These are phyloP conservation scores for Dicyrtoma fusca DNA, from an alignment of 2,888 invertebrate species.

Conservation along the genomic window DNA sequence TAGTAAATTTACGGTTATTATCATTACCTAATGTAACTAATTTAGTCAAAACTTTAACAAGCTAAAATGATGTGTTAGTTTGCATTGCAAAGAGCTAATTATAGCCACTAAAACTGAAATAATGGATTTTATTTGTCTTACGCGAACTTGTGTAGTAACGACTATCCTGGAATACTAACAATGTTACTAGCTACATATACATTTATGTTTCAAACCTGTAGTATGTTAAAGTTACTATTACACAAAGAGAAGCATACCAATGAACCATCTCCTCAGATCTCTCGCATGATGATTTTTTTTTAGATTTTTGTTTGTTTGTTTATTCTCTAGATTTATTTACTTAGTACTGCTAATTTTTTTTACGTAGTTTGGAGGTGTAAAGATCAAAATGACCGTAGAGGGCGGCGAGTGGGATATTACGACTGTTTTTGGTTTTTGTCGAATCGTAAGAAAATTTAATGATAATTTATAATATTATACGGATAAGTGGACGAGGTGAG, in stretches of 20 bases:
- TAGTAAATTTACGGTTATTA: not conserved
- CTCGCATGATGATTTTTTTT: slow-evolving; percentile 30
- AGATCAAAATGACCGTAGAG: not conserved
- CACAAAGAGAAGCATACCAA: slow-evolving; percentile 24
- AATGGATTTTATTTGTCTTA: too few species aligned
- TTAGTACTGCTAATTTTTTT: slow-evolving; percentile 5
- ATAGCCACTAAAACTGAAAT: not conserved
- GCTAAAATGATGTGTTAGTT: slow-evolving; percentile 20
- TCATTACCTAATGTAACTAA: slow-evolving; percentile 28
- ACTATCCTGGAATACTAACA: too few species aligned
- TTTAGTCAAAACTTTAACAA: slow-evolving; percentile 23
- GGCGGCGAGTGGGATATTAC: slow-evolving; percentile 3
- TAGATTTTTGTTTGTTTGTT: slow-evolving; percentile 26
- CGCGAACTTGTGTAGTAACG: too few species aligned
- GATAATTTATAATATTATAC: slow-evolving; percentile 2
- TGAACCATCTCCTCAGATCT: slow-evolving; percentile 36
- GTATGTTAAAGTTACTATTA: not conserved
- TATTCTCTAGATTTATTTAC: slow-evolving; percentile 23
- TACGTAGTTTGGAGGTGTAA: slow-evolving; percentile 9
- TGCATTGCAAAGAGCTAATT: not conserved
- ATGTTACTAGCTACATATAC: too few species aligned
- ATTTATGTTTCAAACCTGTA: too few species aligned
- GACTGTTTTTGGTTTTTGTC: slow-evolving; percentile 4
- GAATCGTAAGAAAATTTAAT: not conserved
- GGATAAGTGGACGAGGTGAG: slow-evolving; percentile 17